Evolutionary conservation across 2,797 vertebrate genomes (phyloP), one percentile per base, ranked within the genome.

Genomic region (Galago senegalensis): DNA sequence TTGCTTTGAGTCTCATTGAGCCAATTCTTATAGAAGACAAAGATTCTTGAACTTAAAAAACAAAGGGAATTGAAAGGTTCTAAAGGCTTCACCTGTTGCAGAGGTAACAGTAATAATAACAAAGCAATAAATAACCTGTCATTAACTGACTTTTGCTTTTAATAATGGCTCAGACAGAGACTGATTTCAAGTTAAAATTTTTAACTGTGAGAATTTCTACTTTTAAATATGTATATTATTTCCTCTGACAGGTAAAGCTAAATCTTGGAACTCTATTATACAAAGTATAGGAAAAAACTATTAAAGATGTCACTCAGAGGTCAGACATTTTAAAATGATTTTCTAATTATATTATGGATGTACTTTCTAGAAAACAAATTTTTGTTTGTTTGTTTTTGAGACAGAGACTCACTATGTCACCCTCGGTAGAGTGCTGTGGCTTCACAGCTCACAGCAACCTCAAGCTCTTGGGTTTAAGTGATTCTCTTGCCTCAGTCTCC

Each of bases 91-190:
- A 90, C 67, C 80, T 37, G 12, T 70, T 58, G 25, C 29, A 37
- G 56, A 95, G 49, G 60, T 93, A 70, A 88, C 65, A 25, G 29
- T 29, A 95, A 60, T 4, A 46, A 61, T 81, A 53, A 83, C 5
- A 75, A 84, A 83, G 37, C 43, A 49, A 92, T 75, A 87, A 37
- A 60, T 92, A 90, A 87, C 17, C 29, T 40, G 27, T 84, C 20
- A 49, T 81, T 70, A 87, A 84, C n/a, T 84, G 89, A 72, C 29
- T 43, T 94, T 89, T 92, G 27, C 53, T 75, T 92, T 82, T 21
- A 85, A 94, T 92, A 87, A 75, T 56, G 12, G 21, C 29, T 10
- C 72, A 87, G 16, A 89, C 73, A 31, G 63, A 92, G 60, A 70
- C 21, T 63, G 73, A 79, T 87, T 90, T 83, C n/a, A 87, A 58